Conservation (phyloP, 1,140 invertebrate genomes). For the Calycopis cecrops region DNA sequence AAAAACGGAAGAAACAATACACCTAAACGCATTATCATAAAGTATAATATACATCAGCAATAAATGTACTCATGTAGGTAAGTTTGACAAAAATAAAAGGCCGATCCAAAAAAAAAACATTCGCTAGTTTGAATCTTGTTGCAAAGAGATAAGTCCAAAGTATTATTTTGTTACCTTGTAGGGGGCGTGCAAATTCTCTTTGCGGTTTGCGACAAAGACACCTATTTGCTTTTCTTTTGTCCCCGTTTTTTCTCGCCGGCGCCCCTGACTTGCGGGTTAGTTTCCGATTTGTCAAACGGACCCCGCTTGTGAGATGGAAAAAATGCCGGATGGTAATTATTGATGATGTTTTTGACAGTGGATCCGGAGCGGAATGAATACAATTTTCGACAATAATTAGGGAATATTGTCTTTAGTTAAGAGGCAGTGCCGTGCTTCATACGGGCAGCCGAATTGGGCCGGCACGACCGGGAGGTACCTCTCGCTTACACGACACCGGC, state of each 20-base stretch:
- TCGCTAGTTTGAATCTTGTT: slow-evolving; percentile 16
- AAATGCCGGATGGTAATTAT: slow-evolving; percentile 14
- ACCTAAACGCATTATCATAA: not conserved
- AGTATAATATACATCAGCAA: not conserved
- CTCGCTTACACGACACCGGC: too few relatives aligned
- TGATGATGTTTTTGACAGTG: slow-evolving; percentile 26
- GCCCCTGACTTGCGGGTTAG: slow-evolving; percentile 47
- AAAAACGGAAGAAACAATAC: slow-evolving; percentile 1
- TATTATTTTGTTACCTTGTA: not conserved
- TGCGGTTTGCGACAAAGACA: slow-evolving; percentile 61
- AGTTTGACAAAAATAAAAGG: not conserved
- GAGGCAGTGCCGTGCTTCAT: too few relatives aligned
- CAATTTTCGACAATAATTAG: too few relatives aligned
- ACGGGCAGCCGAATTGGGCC: too few relatives aligned
- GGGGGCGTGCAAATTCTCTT: slow-evolving; percentile 13
- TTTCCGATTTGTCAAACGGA: slow-evolving; percentile 41
- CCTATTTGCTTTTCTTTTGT: slow-evolving; percentile 30
- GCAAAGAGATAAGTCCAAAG: not conserved
- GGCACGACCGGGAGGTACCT: too few relatives aligned
- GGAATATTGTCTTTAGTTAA: too few relatives aligned
- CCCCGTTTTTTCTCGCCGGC: slow-evolving; percentile 31
- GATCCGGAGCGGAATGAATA: slow-evolving; percentile 18
- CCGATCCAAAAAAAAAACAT: not conserved
- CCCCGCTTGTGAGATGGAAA: slow-evolving; percentile 6
- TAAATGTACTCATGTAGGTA: not conserved